These are phyloP conservation scores for Phrynocephalus versicolor DNA, from an alignment of 2,113 vertebrate genomes.

Conservation along the genomic window DNA sequence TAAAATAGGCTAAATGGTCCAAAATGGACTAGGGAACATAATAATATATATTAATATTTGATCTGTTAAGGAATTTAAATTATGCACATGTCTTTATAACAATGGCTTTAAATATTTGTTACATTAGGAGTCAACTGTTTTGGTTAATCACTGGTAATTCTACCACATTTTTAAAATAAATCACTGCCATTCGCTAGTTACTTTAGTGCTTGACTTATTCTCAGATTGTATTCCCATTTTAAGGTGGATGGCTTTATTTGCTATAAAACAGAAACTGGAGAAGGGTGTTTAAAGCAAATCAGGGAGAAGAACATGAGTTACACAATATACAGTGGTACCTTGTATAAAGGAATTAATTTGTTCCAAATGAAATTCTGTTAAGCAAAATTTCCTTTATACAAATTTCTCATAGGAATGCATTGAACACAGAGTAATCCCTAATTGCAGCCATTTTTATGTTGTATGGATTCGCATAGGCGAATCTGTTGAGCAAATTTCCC, in stretches of 20 bases:
- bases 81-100: background rate
- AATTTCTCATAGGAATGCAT: no score
- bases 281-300: background rate
- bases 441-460: no score
- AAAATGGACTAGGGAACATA: background rate
- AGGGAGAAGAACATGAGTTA: background rate
- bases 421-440: no score
- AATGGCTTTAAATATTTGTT: background rate
- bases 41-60: background rate
- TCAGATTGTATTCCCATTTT: background rate
- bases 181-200: constrained; percentile 20
- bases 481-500: no score
- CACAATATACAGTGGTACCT: no score
- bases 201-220: background rate
- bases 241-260: background rate
- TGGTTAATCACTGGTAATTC: background rate
- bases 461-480: no score
- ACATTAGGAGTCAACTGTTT: background rate
- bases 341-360: no score
- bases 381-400: no score
- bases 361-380: no score
- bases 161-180: background rate
- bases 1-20: background rate
- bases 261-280: background rate
- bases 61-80: background rate